Conservation (phyloP, 2,113 vertebrate genomes). For the Gallinago media region DNA sequence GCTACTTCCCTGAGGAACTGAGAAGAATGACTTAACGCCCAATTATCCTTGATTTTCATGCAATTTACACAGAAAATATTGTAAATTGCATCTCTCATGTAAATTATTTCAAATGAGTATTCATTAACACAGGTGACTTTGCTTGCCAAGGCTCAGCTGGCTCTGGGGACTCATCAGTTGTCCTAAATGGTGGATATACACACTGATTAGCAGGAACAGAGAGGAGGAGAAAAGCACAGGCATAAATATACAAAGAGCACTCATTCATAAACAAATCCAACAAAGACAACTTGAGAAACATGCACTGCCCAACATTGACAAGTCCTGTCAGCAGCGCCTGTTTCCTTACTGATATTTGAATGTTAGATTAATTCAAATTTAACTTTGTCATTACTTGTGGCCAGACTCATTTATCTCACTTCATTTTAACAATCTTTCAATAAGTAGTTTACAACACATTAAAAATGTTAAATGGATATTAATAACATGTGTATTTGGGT, state of each 20-base stretch:
- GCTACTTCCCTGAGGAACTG: not conserved
- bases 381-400: not conserved
- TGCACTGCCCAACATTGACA: not conserved
- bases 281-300: not conserved
- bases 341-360: not conserved
- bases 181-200: not conserved
- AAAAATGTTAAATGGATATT: not conserved
- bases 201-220: not conserved
- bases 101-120: slow-evolving; percentile 23
- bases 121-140: slow-evolving; percentile 46
- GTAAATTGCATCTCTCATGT: not conserved
- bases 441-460: not conserved
- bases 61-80: slow-evolving; percentile 24
- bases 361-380: not conserved
- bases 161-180: slow-evolving; percentile 14
- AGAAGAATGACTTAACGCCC: not conserved
- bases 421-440: not conserved
- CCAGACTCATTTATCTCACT: not conserved
- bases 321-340: not conserved
- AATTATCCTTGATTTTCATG: slow-evolving; percentile 26
- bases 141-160: slow-evolving; percentile 19
- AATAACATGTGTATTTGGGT: not conserved
- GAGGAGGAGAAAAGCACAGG: not conserved
- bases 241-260: not conserved
- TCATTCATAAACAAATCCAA: not conserved